Evolutionary conservation across 2,888 invertebrate genomes (phyloP), one percentile per base, ranked within the genome.

Genomic region (Macaria liturata): DNA sequence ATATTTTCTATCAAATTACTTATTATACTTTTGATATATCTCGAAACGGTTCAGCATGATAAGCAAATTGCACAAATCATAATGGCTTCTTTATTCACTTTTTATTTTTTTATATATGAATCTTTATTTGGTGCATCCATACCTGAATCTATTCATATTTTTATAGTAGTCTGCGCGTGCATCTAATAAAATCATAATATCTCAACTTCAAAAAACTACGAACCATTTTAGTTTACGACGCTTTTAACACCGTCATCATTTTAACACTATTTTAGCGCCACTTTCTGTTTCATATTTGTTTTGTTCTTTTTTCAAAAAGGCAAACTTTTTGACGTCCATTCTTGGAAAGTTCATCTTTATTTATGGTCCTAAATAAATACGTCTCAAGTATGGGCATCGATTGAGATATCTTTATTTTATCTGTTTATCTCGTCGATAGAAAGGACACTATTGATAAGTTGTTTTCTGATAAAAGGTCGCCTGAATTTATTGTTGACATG

Each of bases 401-500:
- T 63, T 49, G 55, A 54, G 20, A 55, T 61, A 62, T 62, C 60
- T 64, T 54, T 64, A 49, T 53, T 55, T 44, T 59, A 61, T 58
- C 55, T 30, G 43, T 52, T 44, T 64, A 60, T 61, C 63, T 53
- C 34, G 34, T 39, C 61, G 65, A 67, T 57, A 49, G 45, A 63
- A 40, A 59, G 52, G 58, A 54, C 47, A 61, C 2, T 60, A 49
- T 45, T 61, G 65, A 67, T 55, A 61, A 53, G 60, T 53, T 51
- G 6, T 45, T 47, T 49, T 60, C 46, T 60, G 63, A 65, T 67
- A 62, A 54, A 34, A 49, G 48, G 53, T 57, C 50, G 57, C 42
- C 42, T 9, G 9, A 50, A 51, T 43, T 43, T 32, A 54, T 53
- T 37, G 20, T 0, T n/a, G 5, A 6, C 42, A n/a, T 37, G 37